Conservation (phyloP, 2,888 invertebrate species). For the Agonopterix arenella region DNA sequence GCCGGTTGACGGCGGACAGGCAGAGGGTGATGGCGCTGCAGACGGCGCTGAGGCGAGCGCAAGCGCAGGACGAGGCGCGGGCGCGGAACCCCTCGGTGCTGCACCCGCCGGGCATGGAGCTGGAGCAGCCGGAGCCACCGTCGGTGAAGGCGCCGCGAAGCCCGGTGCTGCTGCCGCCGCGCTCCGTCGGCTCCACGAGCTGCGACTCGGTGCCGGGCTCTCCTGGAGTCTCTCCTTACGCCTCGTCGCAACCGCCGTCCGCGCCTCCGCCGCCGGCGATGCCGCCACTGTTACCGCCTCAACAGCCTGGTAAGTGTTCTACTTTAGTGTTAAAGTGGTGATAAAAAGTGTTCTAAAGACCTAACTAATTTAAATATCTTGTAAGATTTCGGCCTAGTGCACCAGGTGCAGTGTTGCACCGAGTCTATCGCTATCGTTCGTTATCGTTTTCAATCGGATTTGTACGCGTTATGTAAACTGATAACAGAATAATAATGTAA, state of each 20-base stretch:
- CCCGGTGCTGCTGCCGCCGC: slow-evolving; percentile 45
- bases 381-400: too few relatives aligned
- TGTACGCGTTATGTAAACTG: too few relatives aligned
- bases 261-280: slow-evolving; percentile 74
- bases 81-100: slow-evolving; percentile 63
- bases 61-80: slow-evolving; percentile 88
- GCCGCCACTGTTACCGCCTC: slow-evolving; percentile 67
- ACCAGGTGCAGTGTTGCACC: too few relatives aligned
- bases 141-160: slow-evolving; percentile 64
- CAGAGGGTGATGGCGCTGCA: slow-evolving; percentile 94
- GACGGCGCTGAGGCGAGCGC: slow-evolving; percentile 88
- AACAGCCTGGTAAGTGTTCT: slow-evolving; percentile 59
- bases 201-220: slow-evolving; percentile 64
- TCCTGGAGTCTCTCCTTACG: slow-evolving; percentile 60
- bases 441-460: too few relatives aligned
- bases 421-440: too few relatives aligned
- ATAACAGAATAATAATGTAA: too few relatives aligned
- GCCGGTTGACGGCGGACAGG: slow-evolving; percentile 89
- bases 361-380: too few relatives aligned
- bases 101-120: slow-evolving; percentile 53
- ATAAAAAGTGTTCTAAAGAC: too few relatives aligned
- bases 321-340: too few relatives aligned
- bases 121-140: slow-evolving; percentile 66
- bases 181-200: slow-evolving; percentile 56
- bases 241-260: slow-evolving; percentile 72